Evolutionary conservation across 2,888 invertebrate species (phyloP).

Genomic region (Torymus tubicola): DNA sequence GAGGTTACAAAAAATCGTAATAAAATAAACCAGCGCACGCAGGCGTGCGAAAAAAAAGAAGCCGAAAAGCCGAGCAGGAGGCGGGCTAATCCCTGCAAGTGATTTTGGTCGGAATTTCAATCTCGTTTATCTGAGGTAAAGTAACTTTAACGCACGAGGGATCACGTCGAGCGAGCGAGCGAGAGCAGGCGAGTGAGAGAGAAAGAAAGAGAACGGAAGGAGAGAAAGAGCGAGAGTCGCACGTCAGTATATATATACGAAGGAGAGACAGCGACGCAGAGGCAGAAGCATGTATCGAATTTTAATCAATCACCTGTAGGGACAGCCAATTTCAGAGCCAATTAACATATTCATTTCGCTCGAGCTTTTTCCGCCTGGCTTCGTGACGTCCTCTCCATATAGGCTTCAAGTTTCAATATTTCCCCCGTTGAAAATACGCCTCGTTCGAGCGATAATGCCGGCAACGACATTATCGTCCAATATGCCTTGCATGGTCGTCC

Average conservation of each 20-base stretch:
- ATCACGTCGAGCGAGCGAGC: conserved; percentile 55
- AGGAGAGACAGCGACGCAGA: not conserved
- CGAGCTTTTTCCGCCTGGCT: conserved; percentile 65
- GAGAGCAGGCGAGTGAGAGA: conserved; percentile 4
- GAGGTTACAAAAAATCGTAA: not conserved
- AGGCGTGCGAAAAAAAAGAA: not conserved
- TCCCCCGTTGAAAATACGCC: conserved; percentile 11
- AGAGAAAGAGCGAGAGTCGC: conserved; percentile 16
- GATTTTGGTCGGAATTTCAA: conserved; percentile 72
- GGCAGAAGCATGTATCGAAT: conserved; percentile 68
- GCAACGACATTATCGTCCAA: conserved; percentile 26
- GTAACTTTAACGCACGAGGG: conserved; percentile 66
- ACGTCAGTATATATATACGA: not conserved
- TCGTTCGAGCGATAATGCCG: conserved; percentile 38
- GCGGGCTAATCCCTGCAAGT: conserved; percentile 56
- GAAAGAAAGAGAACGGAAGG: not conserved
- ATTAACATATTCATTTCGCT: conserved; percentile 74
- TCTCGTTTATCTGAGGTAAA: conserved; percentile 71
- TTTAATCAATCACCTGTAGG: conserved; percentile 74
- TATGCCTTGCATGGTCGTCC: not conserved
- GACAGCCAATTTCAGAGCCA: conserved; percentile 73
- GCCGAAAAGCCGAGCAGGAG: conserved; percentile 8
- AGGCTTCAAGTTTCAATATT: conserved; percentile 18
- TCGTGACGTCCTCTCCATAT: conserved; percentile 36
- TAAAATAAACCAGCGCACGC: not conserved